Evolutionary conservation across 2,113 vertebrate genomes (phyloP), one percentile per base, ranked within the genome.

Genomic region (Dissostichus mawsoni): DNA sequence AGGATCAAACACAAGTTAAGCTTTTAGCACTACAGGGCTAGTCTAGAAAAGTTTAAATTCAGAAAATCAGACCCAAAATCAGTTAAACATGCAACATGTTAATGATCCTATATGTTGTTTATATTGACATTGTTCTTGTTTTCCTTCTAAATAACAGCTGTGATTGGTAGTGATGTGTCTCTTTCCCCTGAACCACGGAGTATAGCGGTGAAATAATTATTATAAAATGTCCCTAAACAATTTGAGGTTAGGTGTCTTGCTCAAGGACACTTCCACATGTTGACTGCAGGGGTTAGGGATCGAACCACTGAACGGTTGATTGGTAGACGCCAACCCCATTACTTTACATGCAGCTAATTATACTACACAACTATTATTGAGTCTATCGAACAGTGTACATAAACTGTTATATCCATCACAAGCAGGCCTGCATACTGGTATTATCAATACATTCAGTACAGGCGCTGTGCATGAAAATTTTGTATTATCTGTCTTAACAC

Each of bases 1-100:
- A 47, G 14, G 29, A 74, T 65, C 69, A 20, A 36, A 74, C 0
- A 44, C 51, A 64, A 53, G 23, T 67, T 45, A 65, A 45, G 17
- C 45, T 48, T 29, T 59, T 8, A 6, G 1, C 4, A n/a, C 14
- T 47, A 48, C 16, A 29, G 29, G 29, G 29, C 29, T 29, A 29
- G 29, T 23, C 4, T 77, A 64, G 25, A 47, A 64, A 63, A n/a
- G 3, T 12, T 36, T 50, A n/a, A 36, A n/a, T 0, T 1, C 23
- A 50, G 44, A n/a, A 48, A 71, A 47, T 44, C 56, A 23, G 18
- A 68, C 45, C 50, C 10, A n/a, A 29, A 11, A 66, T 66, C 47
- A 48, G 23, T 66, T 47, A 45, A 36, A 36, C 33, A 44, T 52
- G 25, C 11, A 70, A 63, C 6, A 72, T 2, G 56, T 18, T 29